Evolutionary conservation across 2,888 invertebrate genomes (phyloP).

Genomic region (Deilephila elpenor): DNA sequence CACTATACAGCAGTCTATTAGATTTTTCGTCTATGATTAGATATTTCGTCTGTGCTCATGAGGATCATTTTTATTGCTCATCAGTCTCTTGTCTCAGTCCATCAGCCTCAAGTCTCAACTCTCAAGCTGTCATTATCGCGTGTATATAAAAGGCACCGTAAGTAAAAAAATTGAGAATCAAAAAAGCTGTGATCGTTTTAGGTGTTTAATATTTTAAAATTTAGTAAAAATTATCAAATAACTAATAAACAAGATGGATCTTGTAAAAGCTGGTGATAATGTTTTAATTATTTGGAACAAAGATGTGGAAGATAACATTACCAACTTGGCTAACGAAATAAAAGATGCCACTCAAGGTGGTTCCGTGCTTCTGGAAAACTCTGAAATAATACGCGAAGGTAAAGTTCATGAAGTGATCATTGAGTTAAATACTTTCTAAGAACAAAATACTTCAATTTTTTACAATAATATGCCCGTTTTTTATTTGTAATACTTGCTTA

Average conservation of each 20-base stretch:
- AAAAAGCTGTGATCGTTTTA: background rate
- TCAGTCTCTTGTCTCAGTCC: too few species aligned
- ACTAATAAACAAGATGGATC: constrained; percentile 56
- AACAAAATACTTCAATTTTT: background rate
- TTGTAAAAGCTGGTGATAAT: constrained; percentile 68
- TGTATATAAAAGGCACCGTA: background rate
- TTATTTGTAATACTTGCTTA: background rate
- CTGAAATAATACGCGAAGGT: constrained; percentile 85
- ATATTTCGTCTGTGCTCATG: too few species aligned
- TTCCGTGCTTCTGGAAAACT: constrained; percentile 84
- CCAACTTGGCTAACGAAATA: constrained; percentile 80
- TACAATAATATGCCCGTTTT: background rate
- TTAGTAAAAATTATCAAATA: background rate
- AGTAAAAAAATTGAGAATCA: background rate
- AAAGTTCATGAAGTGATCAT: constrained; percentile 53
- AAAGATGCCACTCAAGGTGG: constrained; percentile 76
- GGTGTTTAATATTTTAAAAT: background rate
- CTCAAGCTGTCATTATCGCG: background rate
- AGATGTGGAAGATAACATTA: constrained; percentile 74
- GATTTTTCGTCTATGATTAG: too few species aligned
- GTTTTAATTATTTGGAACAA: constrained; percentile 85
- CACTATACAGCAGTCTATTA: too few species aligned
- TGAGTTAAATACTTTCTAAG: background rate
- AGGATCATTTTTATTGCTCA: too few species aligned
- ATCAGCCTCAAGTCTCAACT: background rate